These are phyloP conservation scores for Hartigia nigra DNA, from an alignment of 2,888 invertebrate genomes.

Conservation along the genomic window DNA sequence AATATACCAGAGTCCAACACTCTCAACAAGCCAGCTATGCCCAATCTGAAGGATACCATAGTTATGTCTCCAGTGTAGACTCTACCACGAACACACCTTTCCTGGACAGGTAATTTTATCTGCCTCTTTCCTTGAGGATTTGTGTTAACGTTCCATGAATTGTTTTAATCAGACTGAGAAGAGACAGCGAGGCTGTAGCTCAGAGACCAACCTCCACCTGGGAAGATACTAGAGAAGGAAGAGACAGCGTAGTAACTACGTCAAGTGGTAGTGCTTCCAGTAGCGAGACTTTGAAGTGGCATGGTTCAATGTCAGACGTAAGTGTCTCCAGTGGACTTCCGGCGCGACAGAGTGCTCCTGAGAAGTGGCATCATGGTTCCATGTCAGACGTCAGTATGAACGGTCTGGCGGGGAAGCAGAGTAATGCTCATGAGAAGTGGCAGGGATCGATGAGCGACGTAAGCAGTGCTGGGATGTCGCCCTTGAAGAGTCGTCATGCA, in stretches of 20 bases:
- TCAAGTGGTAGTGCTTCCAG: slow-evolving; percentile 74
- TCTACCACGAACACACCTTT: slow-evolving; percentile 78
- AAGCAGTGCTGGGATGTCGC: slow-evolving; percentile 31
- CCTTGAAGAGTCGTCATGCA: slow-evolving; percentile 26
- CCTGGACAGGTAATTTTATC: slow-evolving; percentile 71
- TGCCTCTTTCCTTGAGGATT: not conserved
- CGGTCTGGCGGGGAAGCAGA: slow-evolving; percentile 33
- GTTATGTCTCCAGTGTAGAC: slow-evolving; percentile 82
- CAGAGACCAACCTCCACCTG: slow-evolving; percentile 64
- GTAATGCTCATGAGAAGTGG: slow-evolving; percentile 60
- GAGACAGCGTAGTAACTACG: slow-evolving; percentile 75
- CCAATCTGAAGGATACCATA: slow-evolving; percentile 83
- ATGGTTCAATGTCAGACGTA: slow-evolving; percentile 71
- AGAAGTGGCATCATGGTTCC: slow-evolving; percentile 51
- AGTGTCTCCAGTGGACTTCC: slow-evolving; percentile 66
- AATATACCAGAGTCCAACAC: slow-evolving; percentile 69
- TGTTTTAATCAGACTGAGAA: slow-evolving; percentile 63
- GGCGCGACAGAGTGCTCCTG: slow-evolving; percentile 31
- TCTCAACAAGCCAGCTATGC: slow-evolving; percentile 82
- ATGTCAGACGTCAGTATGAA: slow-evolving; percentile 60
- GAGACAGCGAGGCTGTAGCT: slow-evolving; percentile 72
- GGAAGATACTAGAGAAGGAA: slow-evolving; percentile 68
- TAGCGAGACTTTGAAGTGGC: slow-evolving; percentile 84
- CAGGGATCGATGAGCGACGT: slow-evolving; percentile 79
- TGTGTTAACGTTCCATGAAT: slow-evolving; percentile 15